A percentile compares a stretch with the other conserved stretches of the same genome.
phyloP scores from a whole-genome alignment of 30 jellyfish, hydroid and myxozoan genomes.

The Aurelia sp. region DNA sequence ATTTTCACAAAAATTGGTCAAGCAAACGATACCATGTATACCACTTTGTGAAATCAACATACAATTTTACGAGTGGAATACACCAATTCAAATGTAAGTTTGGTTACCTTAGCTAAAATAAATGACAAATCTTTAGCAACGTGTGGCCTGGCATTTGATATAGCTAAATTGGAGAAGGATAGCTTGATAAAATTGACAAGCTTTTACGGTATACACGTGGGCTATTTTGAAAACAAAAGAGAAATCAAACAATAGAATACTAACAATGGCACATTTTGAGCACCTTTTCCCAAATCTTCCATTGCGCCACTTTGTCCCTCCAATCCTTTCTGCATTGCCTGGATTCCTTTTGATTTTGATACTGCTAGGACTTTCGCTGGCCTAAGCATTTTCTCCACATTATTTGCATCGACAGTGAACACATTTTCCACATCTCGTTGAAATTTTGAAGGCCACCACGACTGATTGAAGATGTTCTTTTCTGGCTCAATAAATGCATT shows the following conservation, averaged over 20 bases:
- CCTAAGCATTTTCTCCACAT: slow-evolving; percentile 7
- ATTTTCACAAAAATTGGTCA: too few relatives aligned
- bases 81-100: too few relatives aligned
- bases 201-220: too few relatives aligned
- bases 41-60: too few relatives aligned
- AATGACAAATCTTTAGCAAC: too few relatives aligned
- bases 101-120: too few relatives aligned
- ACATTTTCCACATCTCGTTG: slow-evolving; percentile 29
- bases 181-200: too few relatives aligned
- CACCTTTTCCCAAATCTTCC: slow-evolving; percentile 39
- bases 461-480: slow-evolving; percentile 9
- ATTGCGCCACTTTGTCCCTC: slow-evolving; percentile 25
- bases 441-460: slow-evolving; percentile 31
- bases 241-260: not conserved
- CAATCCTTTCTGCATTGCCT: slow-evolving; percentile 19
- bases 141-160: too few relatives aligned
- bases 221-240: too few relatives aligned
- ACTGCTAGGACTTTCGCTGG: slow-evolving; percentile 26
- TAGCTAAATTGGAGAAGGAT: too few relatives aligned
- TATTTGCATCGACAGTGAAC: slow-evolving; percentile 17
- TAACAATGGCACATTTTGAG: slow-evolving; percentile 52
- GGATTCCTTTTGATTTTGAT: not conserved
- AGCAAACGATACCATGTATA: too few relatives aligned
- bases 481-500: slow-evolving; percentile 31
- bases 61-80: too few relatives aligned